Evolutionary conservation across 2,113 vertebrate species (phyloP).

Genomic region (Mormyrus lacerda): DNA sequence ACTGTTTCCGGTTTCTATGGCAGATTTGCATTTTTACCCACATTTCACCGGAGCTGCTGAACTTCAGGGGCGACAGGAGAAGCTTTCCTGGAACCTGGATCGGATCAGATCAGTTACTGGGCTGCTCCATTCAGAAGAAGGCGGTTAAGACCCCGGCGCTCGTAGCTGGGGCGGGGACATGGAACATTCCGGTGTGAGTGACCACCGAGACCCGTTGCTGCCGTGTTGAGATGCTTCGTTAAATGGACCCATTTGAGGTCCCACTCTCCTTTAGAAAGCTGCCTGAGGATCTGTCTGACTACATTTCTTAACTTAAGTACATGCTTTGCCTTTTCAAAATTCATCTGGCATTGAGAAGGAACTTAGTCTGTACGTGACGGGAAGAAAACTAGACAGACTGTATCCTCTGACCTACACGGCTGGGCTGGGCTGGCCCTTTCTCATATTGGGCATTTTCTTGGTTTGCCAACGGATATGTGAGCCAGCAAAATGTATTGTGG

Average conservation of each 20-base stretch:
- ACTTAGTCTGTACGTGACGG: conserved; percentile 23
- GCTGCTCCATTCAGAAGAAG: not conserved
- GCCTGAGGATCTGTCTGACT: not conserved
- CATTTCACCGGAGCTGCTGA: not conserved
- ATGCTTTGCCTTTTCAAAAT: not conserved
- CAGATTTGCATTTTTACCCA: not conserved
- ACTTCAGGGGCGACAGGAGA: not conserved
- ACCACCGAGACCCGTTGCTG: not conserved
- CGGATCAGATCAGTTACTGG: not conserved
- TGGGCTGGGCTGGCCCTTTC: not conserved
- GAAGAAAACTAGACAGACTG: conserved; percentile 36
- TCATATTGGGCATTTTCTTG: not conserved
- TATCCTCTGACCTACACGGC: conserved; percentile 24
- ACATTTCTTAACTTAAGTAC: not conserved
- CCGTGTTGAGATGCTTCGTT: not conserved
- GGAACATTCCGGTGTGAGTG: not conserved
- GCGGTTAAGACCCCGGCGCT: not conserved
- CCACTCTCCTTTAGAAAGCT: not conserved
- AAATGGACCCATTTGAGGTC: not conserved
- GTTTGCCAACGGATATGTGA: not conserved
- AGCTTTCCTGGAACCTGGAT: not conserved
- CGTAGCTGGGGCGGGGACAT: not conserved
- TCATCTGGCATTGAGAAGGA: not conserved
- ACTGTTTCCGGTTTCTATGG: not conserved
- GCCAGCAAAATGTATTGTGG: not conserved